A percentile compares a stretch with the other conserved stretches of the same genome.
Conservation (phyloP, 2,797 vertebrate species). For the Echeneis naucrates region DNA sequence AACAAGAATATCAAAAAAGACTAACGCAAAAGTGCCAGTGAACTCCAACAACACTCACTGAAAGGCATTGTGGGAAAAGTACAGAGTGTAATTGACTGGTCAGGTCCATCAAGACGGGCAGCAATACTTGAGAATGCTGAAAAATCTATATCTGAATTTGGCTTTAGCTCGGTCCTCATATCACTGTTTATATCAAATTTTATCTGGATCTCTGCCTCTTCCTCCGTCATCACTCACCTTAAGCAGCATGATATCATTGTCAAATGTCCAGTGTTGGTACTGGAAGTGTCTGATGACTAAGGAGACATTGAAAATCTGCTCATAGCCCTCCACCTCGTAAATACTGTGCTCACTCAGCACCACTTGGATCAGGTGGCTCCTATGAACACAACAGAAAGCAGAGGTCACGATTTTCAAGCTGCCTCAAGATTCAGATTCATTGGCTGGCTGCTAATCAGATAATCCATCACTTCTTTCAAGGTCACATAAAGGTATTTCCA, state of each 20-base stretch:
- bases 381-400: conserved; percentile 31
- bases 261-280: conserved; percentile 75
- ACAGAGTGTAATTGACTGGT: too few species aligned
- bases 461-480: background rate
- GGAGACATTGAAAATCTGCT: conserved; percentile 77
- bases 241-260: conserved; percentile 86
- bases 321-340: conserved; percentile 53
- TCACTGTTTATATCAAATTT: background rate
- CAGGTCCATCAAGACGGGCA: too few species aligned
- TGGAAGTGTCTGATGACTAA: conserved; percentile 59
- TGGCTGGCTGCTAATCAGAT: background rate
- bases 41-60: too few species aligned
- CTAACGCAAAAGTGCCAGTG: too few species aligned
- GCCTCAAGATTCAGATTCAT: background rate
- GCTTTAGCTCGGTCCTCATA: background rate
- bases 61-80: too few species aligned
- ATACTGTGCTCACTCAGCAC: conserved; percentile 79
- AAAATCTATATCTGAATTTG: background rate
- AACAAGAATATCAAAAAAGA: too few species aligned
- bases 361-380: conserved; percentile 74
- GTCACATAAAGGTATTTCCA: background rate
- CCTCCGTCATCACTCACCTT: conserved; percentile 70
- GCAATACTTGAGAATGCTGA: too few species aligned
- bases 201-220: background rate
- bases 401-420: background rate